Percentiles rank a stretch among this genome's conserved stretches.
These are phyloP conservation scores for Microctenopoma steveboyesi DNA, from an alignment of 2,797 vertebrate genomes.

Conservation along the genomic window DNA sequence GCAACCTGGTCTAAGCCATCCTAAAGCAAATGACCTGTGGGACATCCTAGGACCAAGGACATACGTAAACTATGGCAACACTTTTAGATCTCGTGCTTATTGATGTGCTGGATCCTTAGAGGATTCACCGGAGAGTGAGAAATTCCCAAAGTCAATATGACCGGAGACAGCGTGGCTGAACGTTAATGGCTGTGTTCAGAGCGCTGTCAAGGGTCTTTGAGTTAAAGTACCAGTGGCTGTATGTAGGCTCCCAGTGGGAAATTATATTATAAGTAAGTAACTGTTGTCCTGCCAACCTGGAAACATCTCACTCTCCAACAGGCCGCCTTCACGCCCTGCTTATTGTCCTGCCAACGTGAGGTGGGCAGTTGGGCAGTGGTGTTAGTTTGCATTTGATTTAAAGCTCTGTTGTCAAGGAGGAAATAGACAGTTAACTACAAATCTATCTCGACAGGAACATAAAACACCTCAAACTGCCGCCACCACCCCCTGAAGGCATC, in stretches of 20 bases:
- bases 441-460: slow-evolving; percentile 51
- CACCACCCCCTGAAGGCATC: slow-evolving; percentile 47
- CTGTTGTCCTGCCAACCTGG: slow-evolving; percentile 15
- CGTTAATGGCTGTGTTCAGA: slow-evolving; percentile 60
- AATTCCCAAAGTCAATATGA: slow-evolving; percentile 65
- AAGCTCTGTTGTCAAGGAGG: slow-evolving; percentile 58
- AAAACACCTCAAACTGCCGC: slow-evolving; percentile 49
- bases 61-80: slow-evolving; percentile 16
- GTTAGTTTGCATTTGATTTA: slow-evolving; percentile 51
- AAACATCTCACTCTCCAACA: not conserved
- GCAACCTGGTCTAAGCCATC: slow-evolving; percentile 2
- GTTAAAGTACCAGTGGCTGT: slow-evolving; percentile 12
- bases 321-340: slow-evolving; percentile 18
- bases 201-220: slow-evolving; percentile 30
- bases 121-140: slow-evolving; percentile 40
- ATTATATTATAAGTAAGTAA: slow-evolving; percentile 12
- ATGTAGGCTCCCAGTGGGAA: slow-evolving; percentile 22
- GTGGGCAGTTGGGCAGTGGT: slow-evolving; percentile 6
- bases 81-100: slow-evolving; percentile 52
- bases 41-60: slow-evolving; percentile 12
- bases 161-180: slow-evolving; percentile 62
- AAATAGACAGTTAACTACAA: slow-evolving; percentile 56
- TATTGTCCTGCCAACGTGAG: slow-evolving; percentile 33
- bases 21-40: slow-evolving; percentile 1
- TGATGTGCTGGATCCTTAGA: slow-evolving; percentile 54